A percentile compares a stretch with the other conserved stretches of the same genome.
These are phyloP conservation scores for Uloborus plumipes DNA, from an alignment of 2,888 invertebrate genomes.

Conservation along the genomic window DNA sequence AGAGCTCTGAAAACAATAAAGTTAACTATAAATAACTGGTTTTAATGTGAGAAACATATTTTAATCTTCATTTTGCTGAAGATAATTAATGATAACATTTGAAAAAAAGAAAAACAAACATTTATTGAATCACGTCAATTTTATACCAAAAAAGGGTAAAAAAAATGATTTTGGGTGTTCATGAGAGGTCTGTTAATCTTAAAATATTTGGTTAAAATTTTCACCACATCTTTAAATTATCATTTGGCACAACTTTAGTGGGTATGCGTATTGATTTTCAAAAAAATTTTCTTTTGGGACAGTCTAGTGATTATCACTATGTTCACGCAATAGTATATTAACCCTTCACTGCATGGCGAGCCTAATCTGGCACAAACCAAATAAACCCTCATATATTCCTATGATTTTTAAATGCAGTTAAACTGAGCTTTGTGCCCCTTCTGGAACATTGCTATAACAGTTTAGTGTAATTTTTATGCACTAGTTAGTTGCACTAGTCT, in stretches of 20 bases:
- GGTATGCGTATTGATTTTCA: not conserved
- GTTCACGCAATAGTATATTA: too few species aligned
- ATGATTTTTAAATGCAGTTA: too few species aligned
- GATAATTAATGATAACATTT: not conserved
- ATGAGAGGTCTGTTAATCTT: not conserved
- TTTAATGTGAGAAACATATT: too few species aligned
- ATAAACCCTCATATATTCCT: too few species aligned
- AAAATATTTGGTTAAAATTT: not conserved
- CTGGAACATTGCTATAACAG: too few species aligned
- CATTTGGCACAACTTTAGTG: not conserved
- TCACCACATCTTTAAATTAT: not conserved
- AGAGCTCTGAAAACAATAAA: constrained; percentile 1
- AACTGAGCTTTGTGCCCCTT: too few species aligned
- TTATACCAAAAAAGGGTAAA: not conserved
- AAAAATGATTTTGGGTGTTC: not conserved
- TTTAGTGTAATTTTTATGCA: too few species aligned
- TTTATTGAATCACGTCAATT: not conserved
- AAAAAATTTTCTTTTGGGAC: not conserved
- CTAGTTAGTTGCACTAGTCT: too few species aligned
- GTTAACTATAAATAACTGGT: not conserved
- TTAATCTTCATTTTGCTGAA: not conserved
- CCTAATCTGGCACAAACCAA: too few species aligned
- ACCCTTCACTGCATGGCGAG: too few species aligned
- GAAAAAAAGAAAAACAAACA: not conserved
- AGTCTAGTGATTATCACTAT: too few species aligned